Conservation (phyloP, 2,113 vertebrate species). For the Larimichthys polyactis region DNA sequence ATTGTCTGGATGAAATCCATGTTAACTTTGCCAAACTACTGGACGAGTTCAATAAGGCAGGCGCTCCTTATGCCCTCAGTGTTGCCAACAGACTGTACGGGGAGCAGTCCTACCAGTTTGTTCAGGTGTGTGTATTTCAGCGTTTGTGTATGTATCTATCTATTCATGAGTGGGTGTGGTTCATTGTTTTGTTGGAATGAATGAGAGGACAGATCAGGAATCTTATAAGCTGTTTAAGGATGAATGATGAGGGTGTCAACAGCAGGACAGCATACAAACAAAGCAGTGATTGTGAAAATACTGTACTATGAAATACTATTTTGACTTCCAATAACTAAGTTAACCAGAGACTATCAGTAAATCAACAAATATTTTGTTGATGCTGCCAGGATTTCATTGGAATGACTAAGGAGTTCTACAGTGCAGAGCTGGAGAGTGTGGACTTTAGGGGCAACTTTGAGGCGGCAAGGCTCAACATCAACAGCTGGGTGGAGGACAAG, state of each 20-base stretch:
- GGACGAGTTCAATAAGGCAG: conserved; percentile 83
- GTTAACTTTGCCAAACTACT: conserved; percentile 83
- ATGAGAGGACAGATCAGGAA: background rate
- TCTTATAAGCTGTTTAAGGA: background rate
- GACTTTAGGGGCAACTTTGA: conserved; percentile 72
- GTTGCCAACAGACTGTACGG: conserved; percentile 91
- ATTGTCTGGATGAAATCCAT: conserved; percentile 79
- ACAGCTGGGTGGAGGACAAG: conserved; percentile 83
- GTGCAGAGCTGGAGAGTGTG: conserved; percentile 80
- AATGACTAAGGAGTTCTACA: conserved; percentile 74
- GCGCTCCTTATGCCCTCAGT: conserved; percentile 84
- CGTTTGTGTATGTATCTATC: background rate
- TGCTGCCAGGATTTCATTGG: conserved; percentile 78
- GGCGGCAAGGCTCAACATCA: conserved; percentile 78
- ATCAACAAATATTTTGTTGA: background rate
- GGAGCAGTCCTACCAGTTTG: conserved; percentile 89
- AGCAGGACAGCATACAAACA: background rate
- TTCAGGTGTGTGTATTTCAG: conserved; percentile 79
- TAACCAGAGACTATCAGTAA: too few relatives aligned
- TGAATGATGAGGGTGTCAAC: background rate
- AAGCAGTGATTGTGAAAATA: background rate
- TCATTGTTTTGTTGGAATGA: background rate
- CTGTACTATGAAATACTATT: background rate
- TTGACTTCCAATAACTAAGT: background rate
- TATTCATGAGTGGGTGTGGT: background rate